These are phyloP conservation scores for Vimba vimba DNA, from an alignment of 2,113 vertebrate genomes.

Conservation along the genomic window DNA sequence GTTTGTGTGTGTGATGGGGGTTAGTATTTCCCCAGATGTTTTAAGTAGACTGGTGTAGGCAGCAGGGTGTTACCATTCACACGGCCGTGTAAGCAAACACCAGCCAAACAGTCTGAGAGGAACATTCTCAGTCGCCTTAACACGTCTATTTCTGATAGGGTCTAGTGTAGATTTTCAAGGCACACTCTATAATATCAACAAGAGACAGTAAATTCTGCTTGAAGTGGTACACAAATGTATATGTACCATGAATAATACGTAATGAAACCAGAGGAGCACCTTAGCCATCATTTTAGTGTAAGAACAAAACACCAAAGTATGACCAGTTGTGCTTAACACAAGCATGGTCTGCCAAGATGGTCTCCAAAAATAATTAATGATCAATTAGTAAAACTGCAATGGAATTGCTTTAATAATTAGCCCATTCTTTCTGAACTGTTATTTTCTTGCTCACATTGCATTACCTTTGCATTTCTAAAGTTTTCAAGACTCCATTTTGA, in stretches of 20 bases:
- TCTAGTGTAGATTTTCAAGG: not conserved
- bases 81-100: slow-evolving; percentile 48
- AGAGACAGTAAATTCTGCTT: not conserved
- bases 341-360: no score
- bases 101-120: slow-evolving; percentile 9
- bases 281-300: not conserved
- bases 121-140: not conserved
- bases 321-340: not conserved
- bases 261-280: not conserved
- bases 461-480: not conserved
- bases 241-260: not conserved
- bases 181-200: not conserved
- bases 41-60: slow-evolving; percentile 31
- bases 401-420: not conserved
- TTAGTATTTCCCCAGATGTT: slow-evolving; percentile 57
- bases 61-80: slow-evolving; percentile 56
- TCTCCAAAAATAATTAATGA: not conserved
- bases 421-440: not conserved
- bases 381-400: not conserved
- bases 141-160: slow-evolving; percentile 14
- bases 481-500: not conserved
- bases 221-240: not conserved
- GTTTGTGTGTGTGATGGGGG: slow-evolving; percentile 34
- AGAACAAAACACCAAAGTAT: slow-evolving; percentile 1
- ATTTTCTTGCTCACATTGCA: not conserved